phyloP scores from a whole-genome alignment of 2,888 invertebrate species.

The Pharmacophagus antenor region DNA sequence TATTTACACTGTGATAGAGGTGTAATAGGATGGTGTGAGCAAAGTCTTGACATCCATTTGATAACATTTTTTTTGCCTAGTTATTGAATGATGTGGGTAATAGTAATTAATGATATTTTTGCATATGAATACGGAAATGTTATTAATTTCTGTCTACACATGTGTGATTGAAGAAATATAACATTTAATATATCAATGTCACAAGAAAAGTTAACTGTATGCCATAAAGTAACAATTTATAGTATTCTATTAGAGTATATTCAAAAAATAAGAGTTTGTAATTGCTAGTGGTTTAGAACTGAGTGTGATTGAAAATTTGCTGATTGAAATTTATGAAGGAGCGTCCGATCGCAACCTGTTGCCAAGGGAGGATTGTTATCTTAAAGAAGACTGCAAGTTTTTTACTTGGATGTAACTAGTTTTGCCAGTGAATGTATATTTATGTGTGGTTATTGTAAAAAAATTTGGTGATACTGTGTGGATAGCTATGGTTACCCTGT shows the following conservation, averaged over 20 bases:
- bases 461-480: conserved; percentile 35
- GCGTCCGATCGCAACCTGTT: conserved; percentile 59
- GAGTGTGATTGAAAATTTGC: background rate
- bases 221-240: background rate
- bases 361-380: conserved; percentile 63
- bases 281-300: background rate
- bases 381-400: conserved; percentile 76
- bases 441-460: conserved; percentile 41
- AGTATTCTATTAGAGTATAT: background rate
- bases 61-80: conserved; percentile 34
- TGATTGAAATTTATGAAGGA: background rate
- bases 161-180: background rate
- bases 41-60: conserved; percentile 67
- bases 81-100: background rate
- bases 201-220: background rate
- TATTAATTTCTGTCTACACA: background rate
- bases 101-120: too few species aligned
- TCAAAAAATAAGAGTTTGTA: background rate
- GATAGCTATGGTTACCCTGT: background rate
- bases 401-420: conserved; percentile 68
- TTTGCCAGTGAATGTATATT: conserved; percentile 61
- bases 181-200: background rate
- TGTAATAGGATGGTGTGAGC: conserved; percentile 69
- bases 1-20: conserved; percentile 80
- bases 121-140: background rate